Evolutionary conservation across 2,888 invertebrate genomes (phyloP), one percentile per base, ranked within the genome.

Genomic region (Mellilla xanthometata): DNA sequence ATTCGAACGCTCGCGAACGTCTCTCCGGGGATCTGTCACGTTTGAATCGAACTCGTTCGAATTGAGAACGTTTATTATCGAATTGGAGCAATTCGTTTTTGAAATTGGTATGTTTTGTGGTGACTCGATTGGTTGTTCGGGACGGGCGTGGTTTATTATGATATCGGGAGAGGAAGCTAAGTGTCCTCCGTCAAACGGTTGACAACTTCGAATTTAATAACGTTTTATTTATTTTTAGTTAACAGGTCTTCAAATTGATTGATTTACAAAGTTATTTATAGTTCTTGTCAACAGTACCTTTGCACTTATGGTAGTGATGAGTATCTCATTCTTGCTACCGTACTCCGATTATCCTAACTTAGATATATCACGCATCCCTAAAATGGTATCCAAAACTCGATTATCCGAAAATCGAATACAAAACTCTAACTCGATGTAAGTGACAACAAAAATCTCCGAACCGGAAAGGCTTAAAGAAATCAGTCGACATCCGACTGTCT

Each of bases 1-100:
- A 35, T 45, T 42, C 45, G 41, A 46, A 29, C 32, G 24, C 24
- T 47, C 19, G 32, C 70, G 73, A 39, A 45, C 67, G 68, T 83
- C 82, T 74, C 82, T 62, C 62, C 72, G 70, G 71, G 63, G 62
- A 68, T 66, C 54, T 54, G 56, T 56, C 56, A 56, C 52, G 49
- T 56, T 49, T 56, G 56, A 56, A 56, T 49, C 52, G 56, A 49
- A 48, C 52, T 52, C 56, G 74, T 78, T 80, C 78, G 80, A 79
- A 81, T 82, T 76, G 76, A 78, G 74, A 84, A 83, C 81, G 81
- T 73, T 84, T 56, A 52, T 51, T 52, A 55, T 57, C 55, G 55
- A 51, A 54, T 83, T 83, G 84, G 80, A 52, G 29, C 52, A 44
- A 53, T 57, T 52, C 51, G 54, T 54, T 52, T 24, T 44, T 41